A percentile compares a stretch with the other conserved stretches of the same genome.
Conservation (phyloP, 2,797 vertebrate species). For the Lophotriccus pileatus region DNA sequence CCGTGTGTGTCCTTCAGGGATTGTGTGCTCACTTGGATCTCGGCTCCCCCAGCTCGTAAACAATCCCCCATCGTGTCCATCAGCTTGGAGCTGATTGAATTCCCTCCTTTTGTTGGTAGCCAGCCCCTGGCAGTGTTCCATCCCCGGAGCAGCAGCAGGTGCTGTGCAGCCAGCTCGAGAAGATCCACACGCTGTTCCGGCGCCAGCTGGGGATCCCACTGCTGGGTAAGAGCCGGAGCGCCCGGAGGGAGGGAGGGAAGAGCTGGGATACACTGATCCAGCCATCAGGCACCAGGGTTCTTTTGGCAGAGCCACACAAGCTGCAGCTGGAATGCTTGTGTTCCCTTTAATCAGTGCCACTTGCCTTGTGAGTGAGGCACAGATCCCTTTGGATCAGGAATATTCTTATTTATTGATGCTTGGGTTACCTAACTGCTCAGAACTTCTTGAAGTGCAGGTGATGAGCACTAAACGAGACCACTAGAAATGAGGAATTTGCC, state of each 20-base stretch:
- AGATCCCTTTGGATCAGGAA: background rate
- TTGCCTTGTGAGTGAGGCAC: background rate
- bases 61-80: background rate
- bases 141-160: constrained; percentile 86
- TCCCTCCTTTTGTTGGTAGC: constrained; percentile 73
- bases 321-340: background rate
- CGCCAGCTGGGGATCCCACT: constrained; percentile 92
- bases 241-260: background rate
- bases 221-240: constrained; percentile 80
- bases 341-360: fast-evolving
- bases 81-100: background rate
- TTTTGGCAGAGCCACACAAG: background rate
- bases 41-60: background rate
- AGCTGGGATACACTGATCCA: fast-evolving
- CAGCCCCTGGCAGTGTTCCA: constrained; percentile 84
- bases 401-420: background rate
- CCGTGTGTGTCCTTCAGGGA: background rate
- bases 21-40: background rate
- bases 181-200: constrained; percentile 90
- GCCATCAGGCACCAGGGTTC: background rate
- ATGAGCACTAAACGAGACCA: background rate
- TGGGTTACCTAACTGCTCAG: background rate
- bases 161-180: constrained; percentile 86
- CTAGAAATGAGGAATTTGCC: background rate
- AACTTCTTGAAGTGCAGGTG: background rate